A percentile compares a stretch with the other conserved stretches of the same genome.
Evolutionary conservation across 1,140 invertebrate genomes (phyloP).

Genomic region (Conus betulinus): DNA sequence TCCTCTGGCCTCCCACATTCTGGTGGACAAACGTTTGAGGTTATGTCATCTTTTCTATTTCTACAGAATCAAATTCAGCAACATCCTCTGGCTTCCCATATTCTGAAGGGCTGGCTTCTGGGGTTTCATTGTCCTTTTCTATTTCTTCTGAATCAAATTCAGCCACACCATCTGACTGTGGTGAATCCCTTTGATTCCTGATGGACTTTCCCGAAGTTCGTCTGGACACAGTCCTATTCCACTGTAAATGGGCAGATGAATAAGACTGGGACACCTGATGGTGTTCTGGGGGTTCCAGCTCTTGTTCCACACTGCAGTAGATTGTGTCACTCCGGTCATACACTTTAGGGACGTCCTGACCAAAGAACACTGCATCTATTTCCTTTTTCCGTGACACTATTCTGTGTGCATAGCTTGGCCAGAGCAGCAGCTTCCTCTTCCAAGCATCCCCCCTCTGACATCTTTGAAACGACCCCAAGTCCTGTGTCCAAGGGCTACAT

Average conservation of each 20-base stretch:
- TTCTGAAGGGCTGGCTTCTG: too few relatives aligned
- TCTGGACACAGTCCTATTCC: neutral
- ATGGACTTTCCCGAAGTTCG: neutral
- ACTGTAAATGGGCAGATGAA: neutral
- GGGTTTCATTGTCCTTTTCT: too few relatives aligned
- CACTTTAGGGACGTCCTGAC: neutral
- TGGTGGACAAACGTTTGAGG: neutral
- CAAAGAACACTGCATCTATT: neutral
- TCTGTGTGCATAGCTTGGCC: neutral
- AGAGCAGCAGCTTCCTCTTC: neutral
- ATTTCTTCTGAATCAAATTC: too few relatives aligned
- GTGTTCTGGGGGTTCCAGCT: neutral
- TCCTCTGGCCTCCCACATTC: neutral
- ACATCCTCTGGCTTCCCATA: neutral
- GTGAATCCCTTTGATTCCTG: neutral
- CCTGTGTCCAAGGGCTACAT: neutral
- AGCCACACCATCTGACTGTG: neutral
- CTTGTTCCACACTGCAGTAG: neutral
- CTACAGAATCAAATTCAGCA: neutral
- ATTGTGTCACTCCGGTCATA: neutral
- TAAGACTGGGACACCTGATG: neutral
- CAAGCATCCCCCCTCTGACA: neutral
- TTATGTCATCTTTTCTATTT: neutral
- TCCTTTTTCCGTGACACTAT: neutral
- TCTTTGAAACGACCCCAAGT: neutral